Base-by-base conservation (phyloP, 2,888 invertebrate species). In the Cephus spinipes region DNA sequence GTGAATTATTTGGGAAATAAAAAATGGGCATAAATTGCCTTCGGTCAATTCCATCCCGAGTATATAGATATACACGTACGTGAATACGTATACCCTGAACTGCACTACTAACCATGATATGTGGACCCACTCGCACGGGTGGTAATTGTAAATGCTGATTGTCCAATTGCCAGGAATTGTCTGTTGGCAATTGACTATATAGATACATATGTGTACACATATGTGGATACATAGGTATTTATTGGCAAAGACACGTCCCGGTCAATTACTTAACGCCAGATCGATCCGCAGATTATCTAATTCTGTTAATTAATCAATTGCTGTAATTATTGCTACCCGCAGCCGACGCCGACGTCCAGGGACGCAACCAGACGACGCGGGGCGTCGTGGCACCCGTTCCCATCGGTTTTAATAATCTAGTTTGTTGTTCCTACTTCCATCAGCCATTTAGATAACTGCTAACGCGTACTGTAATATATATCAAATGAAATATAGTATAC, bases 231-330 rank as follows among this genome's bases (percentile, higher is more conserved):
- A 77, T 69, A 75, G 76, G 77, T 69, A 73, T 73, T 79, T 73
- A 77, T 76, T 68, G 74, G 68, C 75, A 31, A 69, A 69, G 77
- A 68, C 78, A 55, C 79, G 78, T 79, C 78, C 76, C 77, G 79
- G 79, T 82, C 81, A 83, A 82, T 83, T 82, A 83, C 78, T 82
- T 79, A 80, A 78, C 77, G 81, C 74, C 80, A 80, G 84, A 83
- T 83, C 83, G 83, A 84, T 83, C 78, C 77, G 82, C 82, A 86
- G 87, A 89, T 88, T 88, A 88, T 87, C 87, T 88, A 89, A 90
- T 90, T 90, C 86, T 83, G 85, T 87, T 89, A 90, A 91, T 91
- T 89, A 88, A 89, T 87, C 89, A 89, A 90, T 89, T 89, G 88
- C 81, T 80, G 84, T 88, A 88, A 88, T 89, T 87, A 88, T 87